Conservation (phyloP, 2,113 vertebrate species). For the Paralichthys olivaceus region DNA sequence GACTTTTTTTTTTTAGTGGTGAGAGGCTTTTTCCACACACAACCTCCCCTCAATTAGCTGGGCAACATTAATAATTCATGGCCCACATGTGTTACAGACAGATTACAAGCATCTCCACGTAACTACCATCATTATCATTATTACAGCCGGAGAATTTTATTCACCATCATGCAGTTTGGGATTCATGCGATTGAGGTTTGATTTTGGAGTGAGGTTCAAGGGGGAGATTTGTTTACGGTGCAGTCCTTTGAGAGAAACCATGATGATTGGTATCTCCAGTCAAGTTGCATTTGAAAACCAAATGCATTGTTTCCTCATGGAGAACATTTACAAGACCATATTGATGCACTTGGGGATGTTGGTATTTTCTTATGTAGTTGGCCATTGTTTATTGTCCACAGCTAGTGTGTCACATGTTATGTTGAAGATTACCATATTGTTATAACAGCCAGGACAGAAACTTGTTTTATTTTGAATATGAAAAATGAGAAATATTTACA, state of each 20-base stretch:
- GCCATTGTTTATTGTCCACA: background rate
- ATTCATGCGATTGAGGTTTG: slow-evolving; percentile 51
- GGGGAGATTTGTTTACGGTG: slow-evolving; percentile 48
- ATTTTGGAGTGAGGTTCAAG: slow-evolving; percentile 49
- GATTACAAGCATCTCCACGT: slow-evolving; percentile 59
- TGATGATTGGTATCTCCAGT: slow-evolving; percentile 31
- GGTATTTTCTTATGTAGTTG: slow-evolving; percentile 21
- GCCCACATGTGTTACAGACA: slow-evolving; percentile 65
- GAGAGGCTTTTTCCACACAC: slow-evolving; percentile 34
- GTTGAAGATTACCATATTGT: background rate
- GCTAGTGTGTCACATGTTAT: background rate
- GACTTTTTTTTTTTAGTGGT: background rate
- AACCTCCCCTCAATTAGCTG: slow-evolving; percentile 39
- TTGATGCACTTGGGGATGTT: slow-evolving; percentile 12
- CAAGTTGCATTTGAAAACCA: slow-evolving; percentile 21
- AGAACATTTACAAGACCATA: background rate
- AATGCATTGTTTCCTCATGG: background rate
- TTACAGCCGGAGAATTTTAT: slow-evolving; percentile 60
- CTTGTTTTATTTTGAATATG: background rate
- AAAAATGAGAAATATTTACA: background rate
- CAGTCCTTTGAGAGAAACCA: slow-evolving; percentile 25
- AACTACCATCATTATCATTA: slow-evolving; percentile 64
- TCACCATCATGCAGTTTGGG: slow-evolving; percentile 56
- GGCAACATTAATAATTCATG: slow-evolving; percentile 75
- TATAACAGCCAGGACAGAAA: background rate